Base-by-base conservation (phyloP, 2,797 vertebrate genomes). In the Xenopus petersii region DNA sequence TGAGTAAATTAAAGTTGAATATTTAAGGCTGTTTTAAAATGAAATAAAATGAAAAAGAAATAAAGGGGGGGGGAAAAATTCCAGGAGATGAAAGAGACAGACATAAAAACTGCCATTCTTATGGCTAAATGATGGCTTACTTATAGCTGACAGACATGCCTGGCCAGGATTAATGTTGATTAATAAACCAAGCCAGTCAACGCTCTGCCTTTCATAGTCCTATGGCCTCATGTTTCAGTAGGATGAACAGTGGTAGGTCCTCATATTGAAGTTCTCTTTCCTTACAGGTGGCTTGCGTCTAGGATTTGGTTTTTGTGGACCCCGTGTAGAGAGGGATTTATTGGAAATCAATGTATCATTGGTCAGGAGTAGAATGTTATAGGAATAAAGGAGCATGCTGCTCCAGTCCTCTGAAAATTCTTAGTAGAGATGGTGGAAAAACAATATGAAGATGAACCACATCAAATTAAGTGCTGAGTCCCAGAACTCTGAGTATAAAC, bases 171-270 rank as follows among this genome's bases (percentile, higher is more conserved):
- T 13, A 67, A 76, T 82, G 67, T 85, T 70, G 24, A 64, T 81
- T 82, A 85, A 78, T 81, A 80, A 68, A 83, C 86, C 82, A 56
- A 75, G 86, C 89, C 80, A 30, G 82, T 49, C 81, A 74, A 82
- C 54, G 66, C 30, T 73, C 88, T 83, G 83, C 85, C 86, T 84
- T 86, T 89, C 90, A 91, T 89, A 86, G 88, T 94, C 88, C 89
- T 92, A 93, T 94, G 94, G 93, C 92, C 93, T 94, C 91, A 80
- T 86, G 87, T 87, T 89, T 89, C 87, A 82, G 87, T 85, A 85
- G 87, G 83, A 89, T 92, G 91, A 97, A 94, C 96, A 98, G 91
- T 98, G 95, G 93, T 93, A 96, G 95, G 95, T 98, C 96, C 95
- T 89, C 88, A 84, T 88, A 88, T 89, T 90, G 87, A 89, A 84